Percentiles rank a stretch among this genome's conserved stretches.
Conservation (phyloP, 2,797 vertebrate species). For the Manis javanica region DNA sequence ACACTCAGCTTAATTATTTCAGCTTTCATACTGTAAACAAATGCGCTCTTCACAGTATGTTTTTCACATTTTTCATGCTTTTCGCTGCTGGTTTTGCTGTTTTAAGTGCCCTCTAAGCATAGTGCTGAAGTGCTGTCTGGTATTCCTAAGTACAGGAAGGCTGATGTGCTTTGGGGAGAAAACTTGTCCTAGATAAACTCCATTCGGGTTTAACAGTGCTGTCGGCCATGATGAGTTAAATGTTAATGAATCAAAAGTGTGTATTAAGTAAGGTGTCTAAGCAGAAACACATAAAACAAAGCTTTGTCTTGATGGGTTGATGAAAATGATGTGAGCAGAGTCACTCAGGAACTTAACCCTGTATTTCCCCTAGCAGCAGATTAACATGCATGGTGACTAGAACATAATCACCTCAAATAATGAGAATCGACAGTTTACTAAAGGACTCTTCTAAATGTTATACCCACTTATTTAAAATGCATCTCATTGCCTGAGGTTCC, state of each 20-base stretch:
- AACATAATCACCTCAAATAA: background rate
- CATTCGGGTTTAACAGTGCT: background rate
- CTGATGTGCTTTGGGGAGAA: background rate
- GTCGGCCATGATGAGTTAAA: background rate
- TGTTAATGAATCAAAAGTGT: slow-evolving; percentile 9
- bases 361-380: background rate
- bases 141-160: background rate
- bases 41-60: background rate
- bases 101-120: background rate
- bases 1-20: background rate
- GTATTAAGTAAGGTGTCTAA: slow-evolving; percentile 14
- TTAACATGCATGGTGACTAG: background rate
- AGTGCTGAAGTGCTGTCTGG: background rate
- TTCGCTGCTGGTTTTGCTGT: background rate
- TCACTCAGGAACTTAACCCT: background rate
- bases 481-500: background rate
- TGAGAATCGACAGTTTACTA: background rate
- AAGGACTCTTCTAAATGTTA: background rate
- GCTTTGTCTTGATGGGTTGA: background rate
- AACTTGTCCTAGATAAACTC: background rate
- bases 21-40: background rate
- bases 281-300: background rate
- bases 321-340: background rate
- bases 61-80: background rate
- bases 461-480: background rate